Percentiles rank a stretch among this genome's conserved stretches.
Conservation (phyloP, 92 coral and sea anemone species). For the Porites lobata region DNA sequence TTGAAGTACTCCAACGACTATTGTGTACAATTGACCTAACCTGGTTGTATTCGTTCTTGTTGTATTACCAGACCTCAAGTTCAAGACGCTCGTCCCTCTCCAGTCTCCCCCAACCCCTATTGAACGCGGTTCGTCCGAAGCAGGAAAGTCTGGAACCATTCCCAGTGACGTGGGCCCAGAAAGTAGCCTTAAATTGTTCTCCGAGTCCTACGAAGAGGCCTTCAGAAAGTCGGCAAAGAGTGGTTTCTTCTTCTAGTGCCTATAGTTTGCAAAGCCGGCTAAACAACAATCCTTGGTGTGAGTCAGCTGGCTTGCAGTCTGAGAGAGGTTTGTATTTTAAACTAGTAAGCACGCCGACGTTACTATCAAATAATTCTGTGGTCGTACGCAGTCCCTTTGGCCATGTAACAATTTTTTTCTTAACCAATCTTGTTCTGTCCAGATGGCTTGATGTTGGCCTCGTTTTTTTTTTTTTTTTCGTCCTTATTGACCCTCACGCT, state of each 20-base stretch:
- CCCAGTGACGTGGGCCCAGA: slow-evolving; percentile 77
- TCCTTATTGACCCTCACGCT: no score
- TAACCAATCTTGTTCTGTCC: no score
- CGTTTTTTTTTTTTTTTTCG: no score
- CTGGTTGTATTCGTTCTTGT: neutral
- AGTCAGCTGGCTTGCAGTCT: slow-evolving; percentile 7
- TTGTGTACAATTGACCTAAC: no score
- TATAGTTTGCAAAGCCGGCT: neutral
- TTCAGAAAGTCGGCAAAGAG: neutral
- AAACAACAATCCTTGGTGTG: slow-evolving; percentile 19
- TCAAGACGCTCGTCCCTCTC: slow-evolving; percentile 33
- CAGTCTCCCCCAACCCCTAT: slow-evolving; percentile 42
- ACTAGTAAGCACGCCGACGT: neutral
- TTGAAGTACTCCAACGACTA: no score
- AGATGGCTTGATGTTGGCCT: no score
- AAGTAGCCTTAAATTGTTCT: slow-evolving; percentile 55
- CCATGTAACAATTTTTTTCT: no score
- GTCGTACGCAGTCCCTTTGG: no score
- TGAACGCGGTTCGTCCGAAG: slow-evolving; percentile 55
- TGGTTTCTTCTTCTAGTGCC: slow-evolving; percentile 23
- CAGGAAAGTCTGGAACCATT: slow-evolving; percentile 43
- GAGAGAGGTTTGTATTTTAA: slow-evolving; percentile 4
- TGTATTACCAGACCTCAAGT: neutral
- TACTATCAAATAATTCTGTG: no score
- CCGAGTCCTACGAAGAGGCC: slow-evolving; percentile 26